These are phyloP conservation scores for Calyptomena viridis DNA, from an alignment of 2,113 vertebrate genomes.

Conservation along the genomic window DNA sequence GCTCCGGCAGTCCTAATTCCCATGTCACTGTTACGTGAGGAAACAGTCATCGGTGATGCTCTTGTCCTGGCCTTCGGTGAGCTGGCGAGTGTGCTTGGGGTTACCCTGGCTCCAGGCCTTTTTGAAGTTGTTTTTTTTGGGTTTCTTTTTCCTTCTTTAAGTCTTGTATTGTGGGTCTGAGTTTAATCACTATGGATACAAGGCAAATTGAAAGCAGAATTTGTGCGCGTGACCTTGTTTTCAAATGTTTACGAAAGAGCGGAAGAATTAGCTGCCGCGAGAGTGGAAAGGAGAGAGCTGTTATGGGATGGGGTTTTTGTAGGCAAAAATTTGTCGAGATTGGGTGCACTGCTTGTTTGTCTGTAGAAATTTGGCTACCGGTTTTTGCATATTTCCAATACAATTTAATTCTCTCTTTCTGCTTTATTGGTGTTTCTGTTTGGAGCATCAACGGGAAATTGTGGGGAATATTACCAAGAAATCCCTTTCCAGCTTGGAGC, in stretches of 20 bases:
- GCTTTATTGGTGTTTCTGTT: neutral
- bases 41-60: neutral
- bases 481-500: neutral
- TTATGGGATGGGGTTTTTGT: neutral
- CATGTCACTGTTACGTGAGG: neutral
- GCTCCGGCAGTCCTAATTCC: too few species aligned
- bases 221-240: conserved; percentile 58
- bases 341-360: neutral
- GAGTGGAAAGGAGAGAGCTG: neutral
- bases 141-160: neutral
- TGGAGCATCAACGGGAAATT: neutral
- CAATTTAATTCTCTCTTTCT: neutral
- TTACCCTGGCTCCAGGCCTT: neutral
- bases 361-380: neutral
- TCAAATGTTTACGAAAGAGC: conserved; percentile 45
- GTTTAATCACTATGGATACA: conserved; percentile 67
- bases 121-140: neutral
- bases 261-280: conserved; percentile 25
- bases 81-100: accelerated
- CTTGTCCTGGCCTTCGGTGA: neutral
- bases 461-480: neutral
- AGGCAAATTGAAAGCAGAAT: conserved; percentile 66
- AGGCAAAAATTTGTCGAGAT: neutral
- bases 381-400: neutral
- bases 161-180: conserved; percentile 21